These are phyloP conservation scores for Laticauda colubrina DNA, from an alignment of 2,113 vertebrate species.

Conservation along the genomic window DNA sequence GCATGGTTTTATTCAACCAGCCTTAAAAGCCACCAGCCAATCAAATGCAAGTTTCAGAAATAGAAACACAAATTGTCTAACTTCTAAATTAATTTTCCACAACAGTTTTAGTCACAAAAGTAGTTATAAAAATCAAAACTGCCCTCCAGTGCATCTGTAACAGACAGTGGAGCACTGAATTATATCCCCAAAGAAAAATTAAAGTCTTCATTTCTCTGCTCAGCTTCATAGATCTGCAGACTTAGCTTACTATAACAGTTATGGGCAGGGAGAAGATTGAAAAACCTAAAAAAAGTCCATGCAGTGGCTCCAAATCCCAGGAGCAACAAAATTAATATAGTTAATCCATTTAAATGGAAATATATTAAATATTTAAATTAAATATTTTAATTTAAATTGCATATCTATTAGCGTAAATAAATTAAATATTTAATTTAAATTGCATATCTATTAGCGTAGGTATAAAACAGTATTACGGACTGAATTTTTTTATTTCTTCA, in stretches of 20 bases:
- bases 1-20: not conserved
- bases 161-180: constrained; percentile 29
- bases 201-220: constrained; percentile 42
- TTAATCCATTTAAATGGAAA: not conserved
- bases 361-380: too few species aligned
- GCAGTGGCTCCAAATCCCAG: constrained; percentile 17
- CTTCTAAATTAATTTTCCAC: constrained; percentile 57
- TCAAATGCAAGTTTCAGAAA: constrained; percentile 35
- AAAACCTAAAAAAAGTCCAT: constrained; percentile 36
- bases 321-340: not conserved
- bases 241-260: constrained; percentile 32
- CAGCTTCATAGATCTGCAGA: constrained; percentile 48
- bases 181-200: constrained; percentile 55
- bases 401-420: too few species aligned
- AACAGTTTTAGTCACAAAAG: constrained; percentile 51
- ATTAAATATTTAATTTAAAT: too few species aligned
- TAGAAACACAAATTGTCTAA: constrained; percentile 35
- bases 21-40: constrained; percentile 29
- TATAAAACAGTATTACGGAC: not conserved
- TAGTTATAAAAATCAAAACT: constrained; percentile 48
- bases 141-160: constrained; percentile 50
- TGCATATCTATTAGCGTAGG: not conserved
- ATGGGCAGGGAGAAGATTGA: not conserved
- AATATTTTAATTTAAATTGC: too few species aligned
- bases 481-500: not conserved